phyloP scores from a whole-genome alignment of 2,888 invertebrate genomes.

The Mesoligia furuncula region DNA sequence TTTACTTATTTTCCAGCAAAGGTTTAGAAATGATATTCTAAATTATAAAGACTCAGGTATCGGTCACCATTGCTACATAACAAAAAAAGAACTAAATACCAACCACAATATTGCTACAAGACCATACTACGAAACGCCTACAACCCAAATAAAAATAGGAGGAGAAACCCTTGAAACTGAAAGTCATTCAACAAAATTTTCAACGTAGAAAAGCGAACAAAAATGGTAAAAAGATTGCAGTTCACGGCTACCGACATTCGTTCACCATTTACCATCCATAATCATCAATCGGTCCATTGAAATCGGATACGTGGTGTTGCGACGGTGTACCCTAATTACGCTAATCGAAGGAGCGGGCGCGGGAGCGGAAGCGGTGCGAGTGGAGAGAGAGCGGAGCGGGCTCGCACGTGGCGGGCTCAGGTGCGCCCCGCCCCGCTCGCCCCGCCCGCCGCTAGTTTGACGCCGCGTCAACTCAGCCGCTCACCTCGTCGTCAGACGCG shows the following conservation, averaged over 20 bases:
- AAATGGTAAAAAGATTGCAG: slow-evolving; percentile 68
- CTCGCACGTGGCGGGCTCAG: slow-evolving; percentile 85
- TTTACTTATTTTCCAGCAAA: neutral
- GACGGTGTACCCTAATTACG: slow-evolving; percentile 79
- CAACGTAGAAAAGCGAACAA: slow-evolving; percentile 65
- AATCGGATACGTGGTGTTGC: slow-evolving; percentile 80
- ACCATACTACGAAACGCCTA: neutral
- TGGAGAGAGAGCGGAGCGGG: slow-evolving; percentile 74
- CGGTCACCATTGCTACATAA: neutral
- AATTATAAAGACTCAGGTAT: neutral
- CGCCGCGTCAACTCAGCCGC: slow-evolving; percentile 81
- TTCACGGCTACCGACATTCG: slow-evolving; percentile 74
- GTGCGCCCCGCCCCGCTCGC: slow-evolving; percentile 88
- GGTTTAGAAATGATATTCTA: neutral
- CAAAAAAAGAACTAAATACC: neutral
- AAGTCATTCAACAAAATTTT: slow-evolving; percentile 46
- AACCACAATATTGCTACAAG: neutral
- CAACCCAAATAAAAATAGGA: slow-evolving; percentile 17
- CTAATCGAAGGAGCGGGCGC: slow-evolving; percentile 72
- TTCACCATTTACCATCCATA: slow-evolving; percentile 77
- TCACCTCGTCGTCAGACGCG: slow-evolving; percentile 86
- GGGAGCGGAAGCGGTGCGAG: slow-evolving; percentile 67
- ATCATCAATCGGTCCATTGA: slow-evolving; percentile 83
- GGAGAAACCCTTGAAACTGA: slow-evolving; percentile 13
- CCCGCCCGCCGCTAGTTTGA: slow-evolving; percentile 77